Conservation (phyloP, 2,797 vertebrate species). For the Sebastes dallii region DNA sequence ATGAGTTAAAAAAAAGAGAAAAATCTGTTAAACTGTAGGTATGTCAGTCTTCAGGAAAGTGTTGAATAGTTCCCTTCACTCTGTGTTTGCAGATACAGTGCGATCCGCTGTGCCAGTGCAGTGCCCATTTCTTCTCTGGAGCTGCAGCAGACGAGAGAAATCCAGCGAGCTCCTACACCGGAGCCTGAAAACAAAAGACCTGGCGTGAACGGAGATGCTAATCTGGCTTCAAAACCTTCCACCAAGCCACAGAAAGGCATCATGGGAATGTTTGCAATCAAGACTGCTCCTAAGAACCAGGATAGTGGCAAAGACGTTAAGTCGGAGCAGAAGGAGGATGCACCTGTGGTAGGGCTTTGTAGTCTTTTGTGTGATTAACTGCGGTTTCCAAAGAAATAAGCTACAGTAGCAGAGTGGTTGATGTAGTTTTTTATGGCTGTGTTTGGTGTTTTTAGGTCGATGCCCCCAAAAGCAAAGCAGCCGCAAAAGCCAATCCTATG, state of each 20-base stretch:
- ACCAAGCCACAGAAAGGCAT: constrained; percentile 87
- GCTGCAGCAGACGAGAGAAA: constrained; percentile 61
- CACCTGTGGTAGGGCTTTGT: constrained; percentile 61
- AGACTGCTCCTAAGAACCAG: constrained; percentile 78
- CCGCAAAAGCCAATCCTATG: constrained; percentile 79
- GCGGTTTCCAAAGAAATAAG: not conserved
- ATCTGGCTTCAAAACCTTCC: constrained; percentile 61
- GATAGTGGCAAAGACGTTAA: constrained; percentile 81
- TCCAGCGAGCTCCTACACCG: constrained; percentile 10
- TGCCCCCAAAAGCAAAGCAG: constrained; percentile 79
- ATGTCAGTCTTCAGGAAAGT: not conserved
- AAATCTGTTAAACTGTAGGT: no score
- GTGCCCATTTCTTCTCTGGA: constrained; percentile 79
- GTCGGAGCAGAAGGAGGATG: constrained; percentile 80
- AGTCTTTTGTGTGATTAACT: not conserved
- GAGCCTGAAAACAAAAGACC: constrained; percentile 55
- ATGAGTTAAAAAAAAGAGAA: no score
- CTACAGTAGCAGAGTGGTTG: no score
- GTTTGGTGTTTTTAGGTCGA: constrained; percentile 76
- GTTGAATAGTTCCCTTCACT: not conserved
- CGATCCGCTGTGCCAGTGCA: constrained; percentile 87
- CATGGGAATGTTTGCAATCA: constrained; percentile 91
- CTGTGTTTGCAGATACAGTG: constrained; percentile 85
- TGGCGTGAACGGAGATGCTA: constrained; percentile 73
- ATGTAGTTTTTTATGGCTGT: not conserved